A percentile compares a stretch with the other conserved stretches of the same genome.
Conservation (phyloP, 2,888 invertebrate species). For the Quadroppia sp. region DNA sequence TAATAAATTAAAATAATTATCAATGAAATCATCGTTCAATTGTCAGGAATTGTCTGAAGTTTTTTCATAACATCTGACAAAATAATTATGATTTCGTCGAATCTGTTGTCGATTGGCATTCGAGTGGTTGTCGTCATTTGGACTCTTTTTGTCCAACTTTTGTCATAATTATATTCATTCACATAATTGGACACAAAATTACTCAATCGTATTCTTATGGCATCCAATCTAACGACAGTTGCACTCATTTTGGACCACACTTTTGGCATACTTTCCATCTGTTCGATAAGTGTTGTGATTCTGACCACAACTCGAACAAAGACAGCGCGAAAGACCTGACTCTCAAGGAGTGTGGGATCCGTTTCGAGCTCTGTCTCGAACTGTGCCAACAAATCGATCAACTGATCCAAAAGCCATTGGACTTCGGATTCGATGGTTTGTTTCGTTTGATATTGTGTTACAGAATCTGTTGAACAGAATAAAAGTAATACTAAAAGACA, state of each 20-base stretch:
- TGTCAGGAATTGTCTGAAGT: background rate
- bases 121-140: background rate
- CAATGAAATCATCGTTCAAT: background rate
- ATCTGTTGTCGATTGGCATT: background rate
- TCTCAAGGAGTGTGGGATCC: constrained; percentile 10
- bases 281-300: background rate
- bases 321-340: background rate
- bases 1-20: background rate
- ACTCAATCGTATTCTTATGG: background rate
- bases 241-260: background rate
- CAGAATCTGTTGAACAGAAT: background rate
- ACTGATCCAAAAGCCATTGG: constrained; percentile 28
- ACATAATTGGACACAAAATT: background rate
- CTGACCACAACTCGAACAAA: background rate
- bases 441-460: background rate
- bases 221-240: background rate
- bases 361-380: background rate
- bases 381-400: background rate
- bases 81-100: constrained; percentile 9
- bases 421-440: background rate
- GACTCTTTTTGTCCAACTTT: background rate
- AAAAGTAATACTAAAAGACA: background rate
- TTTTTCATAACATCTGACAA: constrained; percentile 9
- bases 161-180: background rate
- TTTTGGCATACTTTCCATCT: background rate